Percentiles rank a stretch among this genome's conserved stretches.
phyloP scores from a whole-genome alignment of 1,140 invertebrate species.

The Panagrolaimus sp. region DNA sequence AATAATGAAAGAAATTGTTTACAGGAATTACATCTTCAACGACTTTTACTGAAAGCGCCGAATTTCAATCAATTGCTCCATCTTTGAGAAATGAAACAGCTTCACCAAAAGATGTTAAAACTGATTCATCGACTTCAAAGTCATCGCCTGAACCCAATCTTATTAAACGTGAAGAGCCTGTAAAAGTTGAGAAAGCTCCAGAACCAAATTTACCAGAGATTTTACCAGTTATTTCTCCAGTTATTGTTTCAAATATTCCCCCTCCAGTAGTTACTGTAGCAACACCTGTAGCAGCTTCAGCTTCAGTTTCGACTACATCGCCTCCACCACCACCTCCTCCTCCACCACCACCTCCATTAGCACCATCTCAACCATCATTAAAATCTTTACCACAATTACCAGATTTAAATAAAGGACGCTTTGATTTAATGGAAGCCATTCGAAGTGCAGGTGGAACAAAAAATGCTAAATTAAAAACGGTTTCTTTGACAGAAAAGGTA shows the following conservation, averaged over 20 bases:
- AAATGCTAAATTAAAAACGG: constrained; percentile 34
- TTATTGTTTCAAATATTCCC: no score
- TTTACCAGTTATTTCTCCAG: constrained; percentile 11
- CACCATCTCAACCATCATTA: no score
- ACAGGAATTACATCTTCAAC: constrained; percentile 11
- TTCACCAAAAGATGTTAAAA: no score
- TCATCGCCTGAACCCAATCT: neutral
- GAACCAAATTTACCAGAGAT: constrained; percentile 7
- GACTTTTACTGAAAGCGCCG: neutral
- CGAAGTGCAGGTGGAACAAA: constrained; percentile 31
- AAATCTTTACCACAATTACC: constrained; percentile 14
- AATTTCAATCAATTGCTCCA: constrained; percentile 3
- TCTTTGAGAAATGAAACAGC: neutral
- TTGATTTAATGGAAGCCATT: constrained; percentile 37
- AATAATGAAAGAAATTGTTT: neutral
- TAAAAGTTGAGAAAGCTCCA: neutral
- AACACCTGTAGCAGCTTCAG: neutral
- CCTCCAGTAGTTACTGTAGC: neutral
- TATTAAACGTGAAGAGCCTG: constrained; percentile 8
- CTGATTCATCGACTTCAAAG: neutral
- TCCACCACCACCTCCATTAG: constrained; percentile 22
- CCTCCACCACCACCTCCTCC: constrained; percentile 28
- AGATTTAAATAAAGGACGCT: constrained; percentile 18
- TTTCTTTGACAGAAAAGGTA: neutral
- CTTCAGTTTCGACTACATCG: neutral